Base-by-base conservation (phyloP, 2,797 vertebrate genomes). In the Potorous gilbertii region DNA sequence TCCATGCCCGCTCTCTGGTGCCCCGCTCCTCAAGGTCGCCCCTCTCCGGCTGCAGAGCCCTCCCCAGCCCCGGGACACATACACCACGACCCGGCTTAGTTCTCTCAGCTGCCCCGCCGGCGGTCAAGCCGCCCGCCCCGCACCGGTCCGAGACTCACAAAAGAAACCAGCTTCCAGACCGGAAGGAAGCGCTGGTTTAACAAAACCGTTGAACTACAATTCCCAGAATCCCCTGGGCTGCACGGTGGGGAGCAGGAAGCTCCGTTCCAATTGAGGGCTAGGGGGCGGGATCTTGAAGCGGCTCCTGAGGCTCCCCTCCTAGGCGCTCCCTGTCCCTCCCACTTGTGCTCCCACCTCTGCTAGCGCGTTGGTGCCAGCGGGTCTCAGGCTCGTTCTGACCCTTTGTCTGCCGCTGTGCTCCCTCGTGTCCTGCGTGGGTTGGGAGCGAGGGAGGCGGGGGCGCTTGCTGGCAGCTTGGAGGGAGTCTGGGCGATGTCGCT, bases 221-320 rank as follows among this genome's bases (percentile, higher is more conserved):
- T 50, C 40, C 74, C 74, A 87, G 74, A 50, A 87, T 27, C 40
- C 74, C 10, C 40, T 27, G 40, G 74, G 6, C 9, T 9, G 18
- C 21, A 12, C 0, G 3, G n/a, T 28, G 0, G 40, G 9, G 40
- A 50, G 9, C 40, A 16, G 5, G 34, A 8, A 1, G 16, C 14
- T 21, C 5, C 8, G 18, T 74, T 21, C 14, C 4, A 14, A 16
- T 8, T 21, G 66, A 46, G n/a, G 21, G 21, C 34, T 46, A 5
- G n/a, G 59, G 18, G n/a, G 18, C n/a, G 16, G 5, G 16, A 34
- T n/a, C 66, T 18, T 40, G 2, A 16, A 10, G n/a, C 10, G n/a
- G 18, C 18, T 3, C 2, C 21, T 9, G n/a, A 46, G n/a, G 6
- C 16, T 27, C 9, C 74, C 2, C 0, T 5, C 18, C 6, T 8